A percentile compares a stretch with the other conserved stretches of the same genome.
phyloP scores from a whole-genome alignment of 2,888 invertebrate genomes.

The Brenthis daphne region DNA sequence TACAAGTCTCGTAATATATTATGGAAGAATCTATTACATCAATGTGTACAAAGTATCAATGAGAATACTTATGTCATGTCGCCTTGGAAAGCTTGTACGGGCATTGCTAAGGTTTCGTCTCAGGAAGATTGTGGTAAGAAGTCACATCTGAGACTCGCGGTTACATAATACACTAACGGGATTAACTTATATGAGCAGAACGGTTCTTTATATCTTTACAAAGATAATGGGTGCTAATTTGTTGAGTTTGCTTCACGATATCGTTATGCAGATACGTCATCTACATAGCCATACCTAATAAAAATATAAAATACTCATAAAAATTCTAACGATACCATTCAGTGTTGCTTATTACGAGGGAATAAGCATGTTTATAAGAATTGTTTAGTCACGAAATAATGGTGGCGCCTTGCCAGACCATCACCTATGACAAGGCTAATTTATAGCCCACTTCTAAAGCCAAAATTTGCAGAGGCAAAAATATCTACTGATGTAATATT shows the following conservation, averaged over 20 bases:
- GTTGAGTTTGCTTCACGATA: background rate
- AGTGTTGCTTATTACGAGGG: constrained; percentile 2
- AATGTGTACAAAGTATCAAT: background rate
- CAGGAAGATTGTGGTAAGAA: constrained; percentile 12
- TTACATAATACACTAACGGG: constrained; percentile 17
- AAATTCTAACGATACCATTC: background rate
- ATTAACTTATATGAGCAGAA: constrained; percentile 15
- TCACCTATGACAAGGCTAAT: constrained; percentile 14
- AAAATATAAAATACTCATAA: background rate
- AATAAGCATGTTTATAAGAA: constrained; percentile 5
- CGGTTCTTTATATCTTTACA: background rate
- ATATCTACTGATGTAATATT: constrained; percentile 26
- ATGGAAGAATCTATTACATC: constrained; percentile 11
- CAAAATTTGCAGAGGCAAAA: constrained; percentile 16
- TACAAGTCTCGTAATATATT: background rate
- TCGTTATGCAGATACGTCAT: background rate
- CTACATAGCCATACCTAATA: background rate
- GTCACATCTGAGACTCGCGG: constrained; percentile 1
- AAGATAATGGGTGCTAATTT: background rate
- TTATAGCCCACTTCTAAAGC: constrained; percentile 15
- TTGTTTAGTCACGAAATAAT: constrained; percentile 10
- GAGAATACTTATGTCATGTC: constrained; percentile 11
- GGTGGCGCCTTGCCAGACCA: constrained; percentile 25
- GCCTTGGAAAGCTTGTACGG: constrained; percentile 18
- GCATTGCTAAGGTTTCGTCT: constrained; percentile 21